Conservation (phyloP, 1,140 invertebrate genomes). For the Drosophila sp. region DNA sequence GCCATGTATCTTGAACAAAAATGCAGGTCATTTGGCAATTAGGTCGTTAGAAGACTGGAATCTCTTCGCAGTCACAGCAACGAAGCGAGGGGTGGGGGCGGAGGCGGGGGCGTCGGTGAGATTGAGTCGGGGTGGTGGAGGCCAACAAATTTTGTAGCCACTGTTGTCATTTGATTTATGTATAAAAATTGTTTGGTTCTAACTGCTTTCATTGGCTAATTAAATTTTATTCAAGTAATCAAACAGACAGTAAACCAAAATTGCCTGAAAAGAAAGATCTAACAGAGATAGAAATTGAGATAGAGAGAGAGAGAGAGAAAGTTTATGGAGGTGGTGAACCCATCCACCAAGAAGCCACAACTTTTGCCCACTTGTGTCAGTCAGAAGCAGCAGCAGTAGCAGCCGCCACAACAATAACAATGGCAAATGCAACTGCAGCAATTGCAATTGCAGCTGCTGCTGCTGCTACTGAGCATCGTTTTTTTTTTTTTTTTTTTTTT, state of each 20-base stretch:
- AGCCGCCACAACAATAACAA: slow-evolving; percentile 43
- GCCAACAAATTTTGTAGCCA: not conserved
- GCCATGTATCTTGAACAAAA: slow-evolving; percentile 53
- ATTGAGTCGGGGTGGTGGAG: not conserved
- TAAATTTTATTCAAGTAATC: slow-evolving; percentile 56
- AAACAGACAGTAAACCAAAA: slow-evolving; percentile 35
- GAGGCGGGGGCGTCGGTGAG: no score
- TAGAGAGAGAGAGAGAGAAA: no score
- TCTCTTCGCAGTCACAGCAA: not conserved
- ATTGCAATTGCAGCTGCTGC: slow-evolving; percentile 32
- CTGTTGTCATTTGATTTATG: slow-evolving; percentile 49
- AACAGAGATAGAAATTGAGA: no score
- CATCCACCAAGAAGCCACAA: slow-evolving; percentile 8
- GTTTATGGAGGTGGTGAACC: not conserved
- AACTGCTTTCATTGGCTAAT: slow-evolving; percentile 51
- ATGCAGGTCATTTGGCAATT: slow-evolving; percentile 72
- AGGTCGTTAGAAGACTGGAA: slow-evolving; percentile 33
- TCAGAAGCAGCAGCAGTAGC: slow-evolving; percentile 22
- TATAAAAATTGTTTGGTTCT: slow-evolving; percentile 31
- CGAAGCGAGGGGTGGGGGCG: no score
- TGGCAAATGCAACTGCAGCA: slow-evolving; percentile 22
- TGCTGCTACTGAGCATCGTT: slow-evolving; percentile 26
- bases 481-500: not conserved
- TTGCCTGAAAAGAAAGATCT: not conserved
- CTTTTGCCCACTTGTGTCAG: slow-evolving; percentile 37